phyloP scores from a whole-genome alignment of 2,888 invertebrate genomes.

The Ophion slaviceki region DNA sequence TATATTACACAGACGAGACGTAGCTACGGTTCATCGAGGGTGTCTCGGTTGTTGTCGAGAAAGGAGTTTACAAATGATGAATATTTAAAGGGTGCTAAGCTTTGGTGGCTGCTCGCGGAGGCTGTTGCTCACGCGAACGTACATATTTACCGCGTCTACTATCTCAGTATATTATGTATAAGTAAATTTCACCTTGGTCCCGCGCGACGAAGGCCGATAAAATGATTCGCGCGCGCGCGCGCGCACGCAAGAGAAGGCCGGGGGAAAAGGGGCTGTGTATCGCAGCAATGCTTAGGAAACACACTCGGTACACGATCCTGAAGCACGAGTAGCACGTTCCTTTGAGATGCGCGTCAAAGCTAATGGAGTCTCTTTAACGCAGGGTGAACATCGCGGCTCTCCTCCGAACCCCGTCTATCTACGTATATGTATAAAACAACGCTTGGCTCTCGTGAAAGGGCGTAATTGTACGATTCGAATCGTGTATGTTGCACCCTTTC shows the following conservation, averaged over 20 bases:
- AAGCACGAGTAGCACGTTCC: slow-evolving; percentile 77
- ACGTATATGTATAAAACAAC: neutral
- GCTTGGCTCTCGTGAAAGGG: neutral
- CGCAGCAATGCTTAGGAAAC: slow-evolving; percentile 79
- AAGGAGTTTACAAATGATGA: slow-evolving; percentile 78
- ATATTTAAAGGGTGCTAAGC: slow-evolving; percentile 74
- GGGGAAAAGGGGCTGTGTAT: slow-evolving; percentile 18
- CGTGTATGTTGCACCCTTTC: neutral
- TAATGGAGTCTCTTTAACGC: slow-evolving; percentile 78
- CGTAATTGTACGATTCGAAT: neutral
- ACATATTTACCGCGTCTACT: slow-evolving; percentile 22
- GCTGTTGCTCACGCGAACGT: slow-evolving; percentile 27
- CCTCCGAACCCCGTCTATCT: slow-evolving; percentile 17
- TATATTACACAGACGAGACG: no score
- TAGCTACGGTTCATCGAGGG: neutral
- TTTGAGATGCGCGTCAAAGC: slow-evolving; percentile 82
- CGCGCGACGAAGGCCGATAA: slow-evolving; percentile 45
- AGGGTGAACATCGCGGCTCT: slow-evolving; percentile 41
- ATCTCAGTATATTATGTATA: slow-evolving; percentile 42
- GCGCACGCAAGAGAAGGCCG: slow-evolving; percentile 14
- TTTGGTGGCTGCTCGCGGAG: slow-evolving; percentile 24
- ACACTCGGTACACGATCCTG: slow-evolving; percentile 78
- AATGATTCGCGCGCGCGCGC: slow-evolving; percentile 34
- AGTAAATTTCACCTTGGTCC: slow-evolving; percentile 59
- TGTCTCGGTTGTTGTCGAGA: slow-evolving; percentile 20